A percentile compares a stretch with the other conserved stretches of the same genome.
These are phyloP conservation scores for Rhopalosiphum maidis DNA, from an alignment of 1,140 invertebrate species.

Conservation along the genomic window DNA sequence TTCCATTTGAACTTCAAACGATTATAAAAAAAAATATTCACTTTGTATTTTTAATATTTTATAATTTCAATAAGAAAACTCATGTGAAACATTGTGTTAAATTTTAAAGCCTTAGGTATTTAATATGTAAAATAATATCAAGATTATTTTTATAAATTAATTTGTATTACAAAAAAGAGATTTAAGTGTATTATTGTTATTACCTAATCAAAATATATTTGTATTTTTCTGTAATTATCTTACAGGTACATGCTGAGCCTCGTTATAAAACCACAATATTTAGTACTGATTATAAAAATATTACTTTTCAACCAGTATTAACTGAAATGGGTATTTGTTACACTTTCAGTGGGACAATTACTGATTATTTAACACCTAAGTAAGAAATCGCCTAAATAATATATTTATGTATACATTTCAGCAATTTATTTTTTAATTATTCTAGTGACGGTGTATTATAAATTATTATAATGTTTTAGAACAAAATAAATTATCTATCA, in stretches of 20 bases:
- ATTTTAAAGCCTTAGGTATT: background rate
- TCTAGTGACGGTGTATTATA: background rate
- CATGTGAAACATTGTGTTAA: background rate
- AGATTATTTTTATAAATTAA: no score
- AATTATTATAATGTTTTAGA: background rate
- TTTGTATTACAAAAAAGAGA: background rate
- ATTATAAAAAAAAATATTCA: no score
- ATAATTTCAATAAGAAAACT: background rate
- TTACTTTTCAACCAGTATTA: constrained; percentile 59
- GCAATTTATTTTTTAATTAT: background rate
- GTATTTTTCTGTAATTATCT: background rate
- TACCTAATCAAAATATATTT: background rate
- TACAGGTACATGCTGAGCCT: constrained; percentile 58
- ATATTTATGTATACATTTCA: background rate
- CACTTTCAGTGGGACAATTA: constrained; percentile 59
- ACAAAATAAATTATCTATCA: background rate
- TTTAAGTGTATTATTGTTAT: background rate
- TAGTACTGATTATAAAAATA: constrained; percentile 58
- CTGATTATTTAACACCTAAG: constrained; percentile 59
- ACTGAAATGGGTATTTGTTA: constrained; percentile 61
- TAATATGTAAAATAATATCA: background rate
- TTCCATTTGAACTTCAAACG: no score
- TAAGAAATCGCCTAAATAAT: background rate
- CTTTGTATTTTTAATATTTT: background rate
- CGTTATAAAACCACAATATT: constrained; percentile 59